Evolutionary conservation across 2,888 invertebrate species (phyloP).

Genomic region (Laothoe populi): DNA sequence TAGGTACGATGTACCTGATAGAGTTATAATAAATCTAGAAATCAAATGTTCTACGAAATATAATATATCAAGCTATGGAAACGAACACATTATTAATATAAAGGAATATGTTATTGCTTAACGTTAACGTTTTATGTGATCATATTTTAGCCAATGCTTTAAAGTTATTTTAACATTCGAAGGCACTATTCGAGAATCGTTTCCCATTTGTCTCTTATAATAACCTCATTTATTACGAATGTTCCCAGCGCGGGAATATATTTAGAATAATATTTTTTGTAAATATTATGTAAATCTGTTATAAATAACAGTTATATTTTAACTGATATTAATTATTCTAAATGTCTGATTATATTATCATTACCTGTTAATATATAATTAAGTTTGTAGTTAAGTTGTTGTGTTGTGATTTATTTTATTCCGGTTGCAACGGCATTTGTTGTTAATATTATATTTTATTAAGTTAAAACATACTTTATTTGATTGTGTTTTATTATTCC

Average conservation of each 20-base stretch:
- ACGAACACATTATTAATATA: slow-evolving; percentile 7
- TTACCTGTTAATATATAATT: slow-evolving; percentile 18
- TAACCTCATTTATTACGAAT: slow-evolving; percentile 10
- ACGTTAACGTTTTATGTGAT: neutral
- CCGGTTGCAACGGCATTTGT: slow-evolving; percentile 50
- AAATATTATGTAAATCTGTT: slow-evolving; percentile 9
- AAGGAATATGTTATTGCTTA: slow-evolving; percentile 1
- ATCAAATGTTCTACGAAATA: neutral
- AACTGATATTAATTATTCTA: slow-evolving; percentile 1
- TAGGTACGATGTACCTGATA: slow-evolving; percentile 11
- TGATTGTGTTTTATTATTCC: slow-evolving; percentile 11
- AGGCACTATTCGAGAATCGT: slow-evolving; percentile 1
- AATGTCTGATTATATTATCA: slow-evolving; percentile 24
- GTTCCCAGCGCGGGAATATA: neutral
- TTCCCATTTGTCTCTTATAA: slow-evolving; percentile 15
- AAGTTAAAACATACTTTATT: slow-evolving; percentile 44
- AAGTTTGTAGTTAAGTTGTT: slow-evolving; percentile 11
- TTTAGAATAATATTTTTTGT: slow-evolving; percentile 12
- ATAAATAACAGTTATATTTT: slow-evolving; percentile 15
- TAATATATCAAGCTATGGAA: neutral
- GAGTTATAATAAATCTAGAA: neutral
- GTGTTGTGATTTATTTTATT: slow-evolving; percentile 48
- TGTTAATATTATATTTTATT: slow-evolving; percentile 39
- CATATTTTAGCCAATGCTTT: slow-evolving; percentile 9
- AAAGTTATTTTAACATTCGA: slow-evolving; percentile 14